A percentile compares a stretch with the other conserved stretches of the same genome.
Conservation (phyloP, 1,140 invertebrate genomes). For the Vanessa tameamea region DNA sequence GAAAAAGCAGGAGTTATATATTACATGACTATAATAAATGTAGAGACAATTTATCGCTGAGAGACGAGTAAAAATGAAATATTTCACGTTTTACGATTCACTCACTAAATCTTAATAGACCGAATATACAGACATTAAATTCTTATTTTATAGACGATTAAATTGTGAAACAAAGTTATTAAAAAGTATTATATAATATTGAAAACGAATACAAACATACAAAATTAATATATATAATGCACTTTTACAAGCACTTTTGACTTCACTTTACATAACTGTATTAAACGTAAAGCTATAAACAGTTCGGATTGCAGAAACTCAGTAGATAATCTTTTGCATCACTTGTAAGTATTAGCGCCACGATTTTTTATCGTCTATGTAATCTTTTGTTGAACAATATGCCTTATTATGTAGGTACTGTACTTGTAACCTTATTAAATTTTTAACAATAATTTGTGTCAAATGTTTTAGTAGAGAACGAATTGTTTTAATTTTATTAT, state of each 20-base stretch:
- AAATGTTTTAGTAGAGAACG: not conserved
- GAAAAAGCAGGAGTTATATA: conserved; percentile 57
- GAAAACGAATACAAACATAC: not conserved
- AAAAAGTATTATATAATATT: not conserved
- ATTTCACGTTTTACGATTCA: conserved; percentile 38
- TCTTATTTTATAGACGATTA: conserved; percentile 22
- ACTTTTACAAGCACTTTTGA: too few species aligned
- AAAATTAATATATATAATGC: too few species aligned
- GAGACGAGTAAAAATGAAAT: conserved; percentile 43
- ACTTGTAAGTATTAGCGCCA: too few species aligned
- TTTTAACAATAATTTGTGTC: not conserved
- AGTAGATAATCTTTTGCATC: too few species aligned
- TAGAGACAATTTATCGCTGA: conserved; percentile 52
- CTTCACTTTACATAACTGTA: too few species aligned
- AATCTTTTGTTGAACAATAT: too few species aligned
- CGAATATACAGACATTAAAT: conserved; percentile 33
- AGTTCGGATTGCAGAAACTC: too few species aligned
- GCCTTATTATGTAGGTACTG: too few species aligned
- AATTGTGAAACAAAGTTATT: conserved; percentile 24
- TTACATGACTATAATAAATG: conserved; percentile 55
- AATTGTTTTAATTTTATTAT: too few species aligned
- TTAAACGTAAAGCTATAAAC: too few species aligned
- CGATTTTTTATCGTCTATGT: too few species aligned
- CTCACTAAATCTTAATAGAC: conserved; percentile 28
- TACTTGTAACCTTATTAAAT: too few species aligned